Evolutionary conservation across 1,140 invertebrate species (phyloP), one percentile per base, ranked within the genome.

Genomic region (Euwallacea similis): DNA sequence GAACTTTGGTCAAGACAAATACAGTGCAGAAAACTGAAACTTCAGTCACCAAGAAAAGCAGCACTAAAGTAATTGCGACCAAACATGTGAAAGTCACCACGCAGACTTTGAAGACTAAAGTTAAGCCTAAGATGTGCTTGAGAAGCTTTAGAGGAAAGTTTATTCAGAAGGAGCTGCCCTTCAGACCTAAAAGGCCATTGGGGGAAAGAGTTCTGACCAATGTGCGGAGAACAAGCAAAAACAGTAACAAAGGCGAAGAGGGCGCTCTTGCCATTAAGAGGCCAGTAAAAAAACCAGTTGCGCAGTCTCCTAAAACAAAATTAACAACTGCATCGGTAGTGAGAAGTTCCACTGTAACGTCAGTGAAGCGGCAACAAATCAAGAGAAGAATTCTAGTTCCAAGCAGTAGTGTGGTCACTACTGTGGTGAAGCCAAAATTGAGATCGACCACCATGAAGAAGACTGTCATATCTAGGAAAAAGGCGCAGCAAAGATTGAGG

Each of bases 221-320:
- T 69, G 43, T 56, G 10, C 68, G 59, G 41, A 41, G 33, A 46
- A 66, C 61, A 10, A 66, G 47, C 21, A 74, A 62, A 44, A 72
- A 54, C 21, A 73, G 66, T 53, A 70, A 42, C 16, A 68, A 68
- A 13, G 82, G 82, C 53, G 83, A 84, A 64, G 81, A 83, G 21
- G 21, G 21, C 21, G 21, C 21, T 33, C 21, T 33, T 33, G 21
- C 21, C 21, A 33, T 33, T 66, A 80, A 83, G 50, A 80, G 84
- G 74, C 82, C 83, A 11, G 64, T 81, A 69, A 75, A 78, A 61
- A 83, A 83, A 71, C 73, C 80, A n/a, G 77, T 81, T 7, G 81
- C 81, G 62, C 53, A 68, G n/a, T 4, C 21, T 33, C 15, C 33
- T 11, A 13, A 33, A 11, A 59, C 10, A 60, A 60, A 59, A 60